These are phyloP conservation scores for Bubo bubo DNA, from an alignment of 2,113 vertebrate genomes.

Conservation along the genomic window DNA sequence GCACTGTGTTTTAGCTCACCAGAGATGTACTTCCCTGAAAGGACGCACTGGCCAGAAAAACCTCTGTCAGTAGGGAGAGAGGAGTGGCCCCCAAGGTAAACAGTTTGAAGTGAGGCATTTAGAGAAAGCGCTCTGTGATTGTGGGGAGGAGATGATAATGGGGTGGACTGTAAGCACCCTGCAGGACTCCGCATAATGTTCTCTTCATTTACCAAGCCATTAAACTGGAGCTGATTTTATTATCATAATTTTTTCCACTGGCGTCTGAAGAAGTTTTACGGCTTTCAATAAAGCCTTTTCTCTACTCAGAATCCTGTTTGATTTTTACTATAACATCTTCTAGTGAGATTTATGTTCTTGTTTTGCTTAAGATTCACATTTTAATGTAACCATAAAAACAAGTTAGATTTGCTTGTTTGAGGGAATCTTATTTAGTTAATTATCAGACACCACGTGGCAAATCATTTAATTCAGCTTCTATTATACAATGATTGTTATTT, in stretches of 20 bases:
- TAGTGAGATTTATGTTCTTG: slow-evolving; percentile 77
- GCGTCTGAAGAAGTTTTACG: slow-evolving; percentile 64
- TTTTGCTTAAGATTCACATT: slow-evolving; percentile 80
- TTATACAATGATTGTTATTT: slow-evolving; percentile 41
- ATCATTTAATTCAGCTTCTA: slow-evolving; percentile 61
- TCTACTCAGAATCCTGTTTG: slow-evolving; percentile 47
- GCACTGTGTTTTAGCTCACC: not conserved
- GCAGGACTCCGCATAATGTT: slow-evolving; percentile 40
- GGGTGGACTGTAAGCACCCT: slow-evolving; percentile 20
- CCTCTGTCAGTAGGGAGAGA: not conserved
- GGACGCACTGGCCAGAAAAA: not conserved
- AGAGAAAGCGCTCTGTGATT: not conserved
- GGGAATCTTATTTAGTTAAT: slow-evolving; percentile 75
- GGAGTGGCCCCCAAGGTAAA: not conserved
- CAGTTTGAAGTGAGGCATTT: not conserved
- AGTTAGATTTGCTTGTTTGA: slow-evolving; percentile 72
- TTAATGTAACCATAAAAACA: slow-evolving; percentile 74
- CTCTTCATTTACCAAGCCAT: slow-evolving; percentile 70
- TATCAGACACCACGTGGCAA: slow-evolving; percentile 65
- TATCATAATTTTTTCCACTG: slow-evolving; percentile 49
- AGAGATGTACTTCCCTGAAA: not conserved
- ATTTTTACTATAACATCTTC: slow-evolving; percentile 62
- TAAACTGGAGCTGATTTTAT: slow-evolving; percentile 67
- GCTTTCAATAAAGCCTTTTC: slow-evolving; percentile 65
- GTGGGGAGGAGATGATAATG: not conserved